Evolutionary conservation across 2,888 invertebrate species (phyloP).

Genomic region (Phaonia tiefii): DNA sequence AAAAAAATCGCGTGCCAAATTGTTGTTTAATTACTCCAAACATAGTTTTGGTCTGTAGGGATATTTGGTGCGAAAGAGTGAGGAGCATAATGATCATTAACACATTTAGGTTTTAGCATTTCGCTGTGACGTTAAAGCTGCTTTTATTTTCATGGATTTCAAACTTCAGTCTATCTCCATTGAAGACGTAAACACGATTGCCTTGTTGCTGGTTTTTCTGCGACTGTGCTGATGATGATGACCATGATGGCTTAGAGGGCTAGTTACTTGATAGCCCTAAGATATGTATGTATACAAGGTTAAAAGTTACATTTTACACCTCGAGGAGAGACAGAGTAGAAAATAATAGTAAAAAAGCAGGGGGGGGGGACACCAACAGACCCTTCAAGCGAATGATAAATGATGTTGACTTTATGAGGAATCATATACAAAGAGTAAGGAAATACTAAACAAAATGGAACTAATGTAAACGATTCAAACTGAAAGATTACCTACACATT

Average conservation of each 20-base stretch:
- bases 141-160: slow-evolving; percentile 20
- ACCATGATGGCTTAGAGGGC: slow-evolving; percentile 16
- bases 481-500: neutral
- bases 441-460: neutral
- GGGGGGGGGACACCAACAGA: neutral
- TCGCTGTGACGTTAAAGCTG: neutral
- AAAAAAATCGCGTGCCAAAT: slow-evolving; percentile 67
- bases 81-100: slow-evolving; percentile 10
- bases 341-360: neutral
- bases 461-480: neutral
- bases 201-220: too few relatives aligned
- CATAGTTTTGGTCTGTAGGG: slow-evolving; percentile 13
- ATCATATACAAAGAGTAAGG: neutral
- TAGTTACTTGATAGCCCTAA: slow-evolving; percentile 3
- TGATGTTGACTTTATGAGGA: slow-evolving; percentile 13
- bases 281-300: slow-evolving; percentile 49
- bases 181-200: neutral
- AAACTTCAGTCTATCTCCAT: slow-evolving; percentile 3
- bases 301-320: slow-evolving; percentile 49
- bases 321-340: neutral
- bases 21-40: slow-evolving; percentile 61
- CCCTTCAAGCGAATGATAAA: slow-evolving; percentile 1
- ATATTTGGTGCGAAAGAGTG: neutral
- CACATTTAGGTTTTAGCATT: slow-evolving; percentile 15
- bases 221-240: neutral